Percentiles rank a stretch among this genome's conserved stretches.
Conservation (phyloP, 2,797 vertebrate genomes). For the Coccyzus lansbergi region DNA sequence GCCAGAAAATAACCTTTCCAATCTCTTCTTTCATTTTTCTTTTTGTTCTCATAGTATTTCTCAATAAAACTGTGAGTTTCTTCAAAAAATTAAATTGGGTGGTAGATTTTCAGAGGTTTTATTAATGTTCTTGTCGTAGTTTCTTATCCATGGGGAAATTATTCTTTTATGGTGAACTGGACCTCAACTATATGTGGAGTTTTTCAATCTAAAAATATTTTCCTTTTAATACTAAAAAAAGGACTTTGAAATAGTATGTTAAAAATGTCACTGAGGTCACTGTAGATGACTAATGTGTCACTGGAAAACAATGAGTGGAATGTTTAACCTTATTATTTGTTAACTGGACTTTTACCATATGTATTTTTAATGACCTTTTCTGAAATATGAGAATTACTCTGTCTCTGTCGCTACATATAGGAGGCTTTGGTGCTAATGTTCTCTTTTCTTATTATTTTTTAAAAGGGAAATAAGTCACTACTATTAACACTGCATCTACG, state of each 20-base stretch:
- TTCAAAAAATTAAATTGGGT: not conserved
- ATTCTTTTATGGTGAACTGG: conserved; percentile 3
- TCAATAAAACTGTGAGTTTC: not conserved
- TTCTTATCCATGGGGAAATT: conserved; percentile 30
- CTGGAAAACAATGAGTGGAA: conserved; percentile 43
- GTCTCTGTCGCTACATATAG: conserved; percentile 34
- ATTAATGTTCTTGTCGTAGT: conserved; percentile 36
- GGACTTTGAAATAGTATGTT: conserved; percentile 25
- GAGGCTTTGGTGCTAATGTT: conserved; percentile 30
- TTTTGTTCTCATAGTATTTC: not conserved
- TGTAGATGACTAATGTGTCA: conserved; percentile 57
- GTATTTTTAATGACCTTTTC: conserved; percentile 65
- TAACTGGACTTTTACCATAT: conserved; percentile 54
- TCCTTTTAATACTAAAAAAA: conserved; percentile 20
- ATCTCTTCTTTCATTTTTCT: not conserved
- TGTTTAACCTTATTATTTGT: conserved; percentile 66
- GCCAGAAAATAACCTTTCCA: not conserved
- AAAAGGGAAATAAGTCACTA: not conserved
- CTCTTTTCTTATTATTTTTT: not conserved
- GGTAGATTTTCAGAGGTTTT: conserved; percentile 4
- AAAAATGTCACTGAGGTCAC: conserved; percentile 17
- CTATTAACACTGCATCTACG: not conserved
- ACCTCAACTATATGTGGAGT: not conserved
- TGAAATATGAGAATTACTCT: conserved; percentile 46
- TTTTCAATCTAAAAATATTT: conserved; percentile 12